phyloP scores from a whole-genome alignment of 2,888 invertebrate genomes.

The Venusia cambrica region DNA sequence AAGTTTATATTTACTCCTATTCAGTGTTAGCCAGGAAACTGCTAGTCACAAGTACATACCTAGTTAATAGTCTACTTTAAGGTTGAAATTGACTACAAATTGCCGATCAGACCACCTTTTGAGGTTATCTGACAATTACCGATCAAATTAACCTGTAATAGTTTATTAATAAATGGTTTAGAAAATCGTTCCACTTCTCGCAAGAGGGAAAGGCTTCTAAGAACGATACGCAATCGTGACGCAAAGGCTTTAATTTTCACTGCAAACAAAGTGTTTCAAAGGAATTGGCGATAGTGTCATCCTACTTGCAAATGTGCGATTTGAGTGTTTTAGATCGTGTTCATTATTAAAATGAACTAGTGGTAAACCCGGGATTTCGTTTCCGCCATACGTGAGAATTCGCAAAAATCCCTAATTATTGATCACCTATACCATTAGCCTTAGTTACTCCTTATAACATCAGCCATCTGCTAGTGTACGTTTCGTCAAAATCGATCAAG shows the following conservation, averaged over 20 bases:
- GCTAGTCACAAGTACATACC: no score
- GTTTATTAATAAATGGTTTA: constrained; percentile 33
- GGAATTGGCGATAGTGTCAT: constrained; percentile 2
- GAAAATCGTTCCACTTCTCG: constrained; percentile 30
- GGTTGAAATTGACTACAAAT: constrained; percentile 12
- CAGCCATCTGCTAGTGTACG: no score
- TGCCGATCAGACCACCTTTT: constrained; percentile 27
- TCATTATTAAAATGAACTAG: no score
- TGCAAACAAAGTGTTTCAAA: constrained; percentile 30
- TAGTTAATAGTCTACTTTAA: constrained; percentile 5
- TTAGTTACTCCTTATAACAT: no score
- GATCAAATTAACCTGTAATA: constrained; percentile 33
- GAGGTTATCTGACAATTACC: constrained; percentile 38
- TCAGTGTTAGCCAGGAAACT: no score
- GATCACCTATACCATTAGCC: no score
- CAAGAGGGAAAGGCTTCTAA: constrained; percentile 21
- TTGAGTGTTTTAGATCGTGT: constrained; percentile 1
- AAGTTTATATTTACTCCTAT: no score
- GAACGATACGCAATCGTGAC: constrained; percentile 23
- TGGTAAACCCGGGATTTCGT: no score
- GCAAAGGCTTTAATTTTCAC: constrained; percentile 31
- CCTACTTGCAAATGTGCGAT: not conserved
- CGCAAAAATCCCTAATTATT: no score
- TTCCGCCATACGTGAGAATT: no score
- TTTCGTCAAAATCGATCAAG: no score